Percentiles rank a stretch among this genome's conserved stretches.
Evolutionary conservation across 2,797 vertebrate genomes (phyloP).

Genomic region (Girardinus metallicus): DNA sequence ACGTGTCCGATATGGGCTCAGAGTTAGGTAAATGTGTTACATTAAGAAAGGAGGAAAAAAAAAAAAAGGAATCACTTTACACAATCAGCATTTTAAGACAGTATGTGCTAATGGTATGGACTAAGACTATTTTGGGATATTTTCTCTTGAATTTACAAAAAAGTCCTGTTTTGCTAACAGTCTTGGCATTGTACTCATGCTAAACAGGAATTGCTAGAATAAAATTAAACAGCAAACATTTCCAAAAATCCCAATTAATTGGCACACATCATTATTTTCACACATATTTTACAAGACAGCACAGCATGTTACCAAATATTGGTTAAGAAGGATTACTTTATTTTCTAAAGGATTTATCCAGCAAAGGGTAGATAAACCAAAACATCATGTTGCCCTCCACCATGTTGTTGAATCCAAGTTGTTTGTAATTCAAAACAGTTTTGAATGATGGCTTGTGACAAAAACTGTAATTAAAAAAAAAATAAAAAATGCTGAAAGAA

Average conservation of each 20-base stretch:
- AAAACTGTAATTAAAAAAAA: background rate
- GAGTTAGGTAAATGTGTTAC: background rate
- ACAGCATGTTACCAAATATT: background rate
- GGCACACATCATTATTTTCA: background rate
- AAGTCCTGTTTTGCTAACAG: background rate
- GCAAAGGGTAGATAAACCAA: background rate
- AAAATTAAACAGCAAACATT: background rate
- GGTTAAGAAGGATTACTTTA: background rate
- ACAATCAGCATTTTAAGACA: background rate
- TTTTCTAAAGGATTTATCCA: background rate
- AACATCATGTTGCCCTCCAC: background rate
- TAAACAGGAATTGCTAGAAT: background rate
- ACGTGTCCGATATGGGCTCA: background rate
- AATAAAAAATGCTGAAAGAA: background rate
- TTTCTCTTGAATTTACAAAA: background rate
- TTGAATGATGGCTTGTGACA: background rate
- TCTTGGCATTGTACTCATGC: background rate
- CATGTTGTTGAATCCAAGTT: background rate
- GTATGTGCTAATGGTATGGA: background rate
- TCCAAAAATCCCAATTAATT: background rate
- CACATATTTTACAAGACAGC: no score
- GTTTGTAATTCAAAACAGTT: background rate
- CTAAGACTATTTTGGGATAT: background rate
- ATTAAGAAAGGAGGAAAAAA: background rate
- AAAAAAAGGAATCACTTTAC: background rate